Conservation (phyloP, 2,888 invertebrate species). For the Drosophila rubida region DNA sequence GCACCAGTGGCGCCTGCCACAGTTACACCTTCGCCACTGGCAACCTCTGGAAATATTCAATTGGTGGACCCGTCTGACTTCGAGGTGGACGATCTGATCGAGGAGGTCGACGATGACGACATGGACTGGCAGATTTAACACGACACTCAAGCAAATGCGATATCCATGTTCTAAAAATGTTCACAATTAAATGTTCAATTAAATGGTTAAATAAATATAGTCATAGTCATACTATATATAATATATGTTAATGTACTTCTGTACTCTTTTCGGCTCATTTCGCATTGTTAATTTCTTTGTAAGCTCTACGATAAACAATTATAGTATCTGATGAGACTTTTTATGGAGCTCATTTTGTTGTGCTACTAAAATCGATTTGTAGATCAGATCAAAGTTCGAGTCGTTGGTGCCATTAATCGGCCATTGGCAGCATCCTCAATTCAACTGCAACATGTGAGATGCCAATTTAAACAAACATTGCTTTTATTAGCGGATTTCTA, state of each 20-base stretch:
- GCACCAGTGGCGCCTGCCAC: no score
- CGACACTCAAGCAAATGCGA: no score
- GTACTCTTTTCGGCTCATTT: no score
- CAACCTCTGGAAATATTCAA: no score
- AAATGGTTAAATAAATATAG: no score
- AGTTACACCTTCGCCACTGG: no score
- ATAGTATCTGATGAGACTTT: background rate
- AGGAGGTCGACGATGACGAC: background rate
- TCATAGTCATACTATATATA: no score
- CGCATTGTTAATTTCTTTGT: background rate
- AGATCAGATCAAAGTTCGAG: conserved; percentile 15
- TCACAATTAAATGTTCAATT: no score
- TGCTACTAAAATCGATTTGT: background rate
- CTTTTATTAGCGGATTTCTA: conserved; percentile 24
- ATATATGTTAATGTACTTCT: no score
- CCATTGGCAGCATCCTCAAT: background rate
- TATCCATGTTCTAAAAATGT: background rate
- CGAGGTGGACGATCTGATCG: background rate
- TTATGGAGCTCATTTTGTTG: background rate
- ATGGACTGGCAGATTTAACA: background rate
- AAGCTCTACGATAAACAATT: background rate
- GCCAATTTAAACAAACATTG: conserved; percentile 14
- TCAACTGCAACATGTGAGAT: background rate
- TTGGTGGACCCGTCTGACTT: background rate
- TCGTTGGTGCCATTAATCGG: conserved; percentile 7